phyloP scores from a whole-genome alignment of 2,797 vertebrate genomes.

The Pangasius larnaudii region DNA sequence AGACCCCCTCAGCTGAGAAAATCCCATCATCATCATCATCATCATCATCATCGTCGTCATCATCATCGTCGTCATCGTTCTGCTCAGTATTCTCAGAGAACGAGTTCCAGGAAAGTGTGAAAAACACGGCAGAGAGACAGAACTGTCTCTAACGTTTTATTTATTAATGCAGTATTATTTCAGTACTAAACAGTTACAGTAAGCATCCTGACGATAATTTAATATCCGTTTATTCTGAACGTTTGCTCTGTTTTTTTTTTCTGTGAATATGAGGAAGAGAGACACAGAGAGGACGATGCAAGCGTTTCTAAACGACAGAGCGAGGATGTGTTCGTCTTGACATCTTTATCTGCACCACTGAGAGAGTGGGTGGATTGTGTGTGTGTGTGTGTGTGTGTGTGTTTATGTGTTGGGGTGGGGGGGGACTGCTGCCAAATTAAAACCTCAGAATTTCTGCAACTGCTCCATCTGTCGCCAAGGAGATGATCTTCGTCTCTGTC shows the following conservation, averaged over 20 bases:
- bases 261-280: constrained; percentile 15
- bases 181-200: neutral
- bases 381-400: constrained; percentile 42
- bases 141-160: neutral
- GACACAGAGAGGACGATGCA: neutral
- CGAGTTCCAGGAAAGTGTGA: neutral
- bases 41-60: neutral
- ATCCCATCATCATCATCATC: neutral
- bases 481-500: constrained; percentile 52
- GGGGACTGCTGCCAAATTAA: constrained; percentile 60
- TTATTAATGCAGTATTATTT: neutral
- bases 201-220: neutral
- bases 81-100: neutral
- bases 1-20: neutral
- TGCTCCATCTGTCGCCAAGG: constrained; percentile 59
- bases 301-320: constrained; percentile 30
- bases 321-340: constrained; percentile 52
- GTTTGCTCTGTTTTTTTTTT: neutral
- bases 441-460: constrained; percentile 57
- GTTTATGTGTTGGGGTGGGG: neutral
- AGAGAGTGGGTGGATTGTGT: constrained; percentile 57
- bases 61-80: neutral
- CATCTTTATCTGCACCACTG: constrained; percentile 56
- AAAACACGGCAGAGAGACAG: neutral
- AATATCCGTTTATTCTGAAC: neutral